Evolutionary conservation across 2,797 vertebrate species (phyloP).

Genomic region (Ispidina picta): DNA sequence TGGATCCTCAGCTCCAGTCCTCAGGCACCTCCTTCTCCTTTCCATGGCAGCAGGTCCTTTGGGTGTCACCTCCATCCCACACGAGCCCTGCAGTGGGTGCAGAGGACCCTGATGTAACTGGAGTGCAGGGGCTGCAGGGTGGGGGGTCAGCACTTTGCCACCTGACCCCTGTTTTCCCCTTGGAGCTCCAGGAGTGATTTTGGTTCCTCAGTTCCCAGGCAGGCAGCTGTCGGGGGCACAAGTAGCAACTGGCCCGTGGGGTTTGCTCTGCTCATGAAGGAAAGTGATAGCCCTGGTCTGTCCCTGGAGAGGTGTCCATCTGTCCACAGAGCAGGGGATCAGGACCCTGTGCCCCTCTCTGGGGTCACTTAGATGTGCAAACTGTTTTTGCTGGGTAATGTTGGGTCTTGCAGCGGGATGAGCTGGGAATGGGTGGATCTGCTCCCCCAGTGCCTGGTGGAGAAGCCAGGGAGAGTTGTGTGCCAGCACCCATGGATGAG

Average conservation of each 20-base stretch:
- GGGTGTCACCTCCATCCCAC: neutral
- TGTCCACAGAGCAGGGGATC: neutral
- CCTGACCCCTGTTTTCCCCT: neutral
- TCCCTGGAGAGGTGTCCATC: neutral
- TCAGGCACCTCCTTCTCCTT: neutral
- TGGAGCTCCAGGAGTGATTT: neutral
- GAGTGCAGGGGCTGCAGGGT: accelerated
- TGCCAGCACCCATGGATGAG: accelerated
- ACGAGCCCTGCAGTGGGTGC: accelerated
- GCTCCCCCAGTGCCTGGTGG: accelerated
- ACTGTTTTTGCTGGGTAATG: accelerated
- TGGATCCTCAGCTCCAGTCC: neutral
- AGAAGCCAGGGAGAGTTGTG: accelerated
- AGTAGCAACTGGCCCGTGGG: constrained; percentile 27
- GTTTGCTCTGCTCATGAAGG: neutral
- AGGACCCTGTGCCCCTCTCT: neutral
- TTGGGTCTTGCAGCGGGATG: accelerated
- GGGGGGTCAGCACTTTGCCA: neutral
- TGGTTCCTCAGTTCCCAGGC: neutral
- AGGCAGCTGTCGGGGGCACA: constrained; percentile 57
- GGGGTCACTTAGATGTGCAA: accelerated
- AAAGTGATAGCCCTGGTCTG: neutral
- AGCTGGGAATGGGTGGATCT: accelerated
- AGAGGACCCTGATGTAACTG: neutral
- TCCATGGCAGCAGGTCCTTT: accelerated